phyloP scores from a whole-genome alignment of 2,113 vertebrate species.

The Plestiodon gilberti region DNA sequence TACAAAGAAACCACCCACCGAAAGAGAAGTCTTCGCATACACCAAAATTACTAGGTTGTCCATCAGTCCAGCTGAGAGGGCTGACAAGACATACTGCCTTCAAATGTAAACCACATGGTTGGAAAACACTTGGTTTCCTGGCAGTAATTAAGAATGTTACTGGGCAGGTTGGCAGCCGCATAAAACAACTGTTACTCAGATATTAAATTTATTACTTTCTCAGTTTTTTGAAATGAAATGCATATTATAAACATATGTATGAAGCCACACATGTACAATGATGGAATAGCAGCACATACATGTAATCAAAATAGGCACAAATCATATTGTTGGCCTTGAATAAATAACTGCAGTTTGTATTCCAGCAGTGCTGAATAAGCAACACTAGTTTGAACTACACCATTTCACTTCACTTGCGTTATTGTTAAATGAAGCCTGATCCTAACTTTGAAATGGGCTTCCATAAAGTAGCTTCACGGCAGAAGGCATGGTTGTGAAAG shows the following conservation, averaged over 20 bases:
- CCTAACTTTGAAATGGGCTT: background rate
- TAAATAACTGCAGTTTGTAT: constrained; percentile 1
- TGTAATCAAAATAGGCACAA: constrained; percentile 65
- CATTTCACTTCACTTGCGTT: constrained; percentile 39
- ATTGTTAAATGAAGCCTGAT: background rate
- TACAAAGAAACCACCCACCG: constrained; percentile 74
- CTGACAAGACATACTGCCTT: constrained; percentile 81
- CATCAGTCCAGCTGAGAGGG: constrained; percentile 74
- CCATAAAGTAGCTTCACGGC: rapidly evolving
- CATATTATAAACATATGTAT: constrained; percentile 77
- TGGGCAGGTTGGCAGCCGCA: constrained; percentile 84
- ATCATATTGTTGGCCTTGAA: constrained; percentile 55
- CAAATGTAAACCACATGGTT: constrained; percentile 85
- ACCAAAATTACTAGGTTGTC: constrained; percentile 71
- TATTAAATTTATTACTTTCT: constrained; percentile 80
- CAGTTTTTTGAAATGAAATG: constrained; percentile 81
- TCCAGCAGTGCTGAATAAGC: background rate
- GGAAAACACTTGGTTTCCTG: constrained; percentile 84
- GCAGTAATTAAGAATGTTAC: constrained; percentile 85
- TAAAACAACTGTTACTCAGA: constrained; percentile 82
- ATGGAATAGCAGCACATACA: constrained; percentile 61
- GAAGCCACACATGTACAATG: constrained; percentile 68
- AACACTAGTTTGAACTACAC: background rate
- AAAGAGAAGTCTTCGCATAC: constrained; percentile 32
- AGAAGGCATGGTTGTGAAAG: background rate